These are phyloP conservation scores for Saturnia japonica DNA, from an alignment of 2,888 invertebrate genomes.

Conservation along the genomic window DNA sequence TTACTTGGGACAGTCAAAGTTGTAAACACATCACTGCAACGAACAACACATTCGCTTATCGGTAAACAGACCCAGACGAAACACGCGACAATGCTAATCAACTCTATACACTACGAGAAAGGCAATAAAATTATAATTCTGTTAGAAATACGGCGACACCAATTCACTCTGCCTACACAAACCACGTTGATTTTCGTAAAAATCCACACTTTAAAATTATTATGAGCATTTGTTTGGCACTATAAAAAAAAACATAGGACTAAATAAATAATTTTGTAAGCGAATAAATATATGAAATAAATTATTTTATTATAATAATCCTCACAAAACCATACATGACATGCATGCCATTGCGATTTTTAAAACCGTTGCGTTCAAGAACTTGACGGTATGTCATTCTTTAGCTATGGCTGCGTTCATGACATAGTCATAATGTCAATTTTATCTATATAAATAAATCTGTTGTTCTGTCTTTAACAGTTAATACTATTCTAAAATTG, in stretches of 20 bases:
- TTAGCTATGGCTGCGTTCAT: conserved; percentile 52
- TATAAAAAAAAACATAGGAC: conserved; percentile 32
- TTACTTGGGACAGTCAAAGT: conserved; percentile 71
- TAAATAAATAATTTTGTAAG: conserved; percentile 11
- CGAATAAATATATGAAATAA: conserved; percentile 36
- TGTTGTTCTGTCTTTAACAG: too few relatives aligned
- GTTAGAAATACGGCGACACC: conserved; percentile 61
- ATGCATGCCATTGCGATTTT: conserved; percentile 76
- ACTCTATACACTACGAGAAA: conserved; percentile 42
- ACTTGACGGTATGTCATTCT: conserved; percentile 40
- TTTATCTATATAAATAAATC: not conserved
- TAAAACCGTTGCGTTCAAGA: conserved; percentile 66
- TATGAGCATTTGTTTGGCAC: conserved; percentile 51
- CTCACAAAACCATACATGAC: conserved; percentile 69
- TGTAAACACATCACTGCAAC: conserved; percentile 78
- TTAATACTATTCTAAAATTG: too few relatives aligned
- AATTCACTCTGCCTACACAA: conserved; percentile 71
- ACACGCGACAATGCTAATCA: conserved; percentile 42
- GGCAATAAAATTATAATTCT: conserved; percentile 52
- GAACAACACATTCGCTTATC: conserved; percentile 48
- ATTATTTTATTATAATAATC: conserved; percentile 58
- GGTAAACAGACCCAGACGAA: conserved; percentile 37
- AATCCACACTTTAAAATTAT: conserved; percentile 40
- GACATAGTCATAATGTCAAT: not conserved
- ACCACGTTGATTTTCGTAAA: conserved; percentile 49